Evolutionary conservation across 2,888 invertebrate species (phyloP).

Genomic region (Sarcophaga carnaria): DNA sequence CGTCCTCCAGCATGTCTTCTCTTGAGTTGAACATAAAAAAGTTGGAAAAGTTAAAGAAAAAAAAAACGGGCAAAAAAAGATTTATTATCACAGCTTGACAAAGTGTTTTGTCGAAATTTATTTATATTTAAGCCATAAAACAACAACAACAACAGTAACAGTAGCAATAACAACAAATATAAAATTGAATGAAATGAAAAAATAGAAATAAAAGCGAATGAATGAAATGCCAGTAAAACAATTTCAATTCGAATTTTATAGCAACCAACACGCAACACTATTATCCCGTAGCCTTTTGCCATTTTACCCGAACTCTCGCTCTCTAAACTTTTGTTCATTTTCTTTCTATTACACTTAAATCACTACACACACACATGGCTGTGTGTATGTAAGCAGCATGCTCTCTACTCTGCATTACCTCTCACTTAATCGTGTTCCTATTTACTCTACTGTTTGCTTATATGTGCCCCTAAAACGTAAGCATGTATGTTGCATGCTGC

Average conservation of each 20-base stretch:
- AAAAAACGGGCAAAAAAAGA: slow-evolving; percentile 40
- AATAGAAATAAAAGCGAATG: neutral
- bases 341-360: neutral
- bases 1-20: neutral
- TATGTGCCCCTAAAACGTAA: too few relatives aligned
- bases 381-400: slow-evolving; percentile 3
- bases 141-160: slow-evolving; percentile 5
- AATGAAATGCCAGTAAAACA: slow-evolving; percentile 21
- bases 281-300: neutral
- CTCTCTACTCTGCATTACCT: neutral
- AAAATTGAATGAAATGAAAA: slow-evolving; percentile 36
- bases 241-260: slow-evolving; percentile 32
- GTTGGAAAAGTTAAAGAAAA: neutral
- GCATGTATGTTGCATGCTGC: too few relatives aligned
- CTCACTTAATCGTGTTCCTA: neutral
- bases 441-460: too few relatives aligned
- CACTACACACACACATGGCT: slow-evolving; percentile 3
- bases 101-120: slow-evolving; percentile 63
- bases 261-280: slow-evolving; percentile 54
- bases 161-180: slow-evolving; percentile 10
- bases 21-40: slow-evolving; percentile 26
- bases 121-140: slow-evolving; percentile 58
- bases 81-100: slow-evolving; percentile 64
- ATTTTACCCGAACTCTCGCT: neutral
- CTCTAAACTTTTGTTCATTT: neutral